Base-by-base conservation (phyloP, 2,888 invertebrate species). In the Tyria jacobaeae region DNA sequence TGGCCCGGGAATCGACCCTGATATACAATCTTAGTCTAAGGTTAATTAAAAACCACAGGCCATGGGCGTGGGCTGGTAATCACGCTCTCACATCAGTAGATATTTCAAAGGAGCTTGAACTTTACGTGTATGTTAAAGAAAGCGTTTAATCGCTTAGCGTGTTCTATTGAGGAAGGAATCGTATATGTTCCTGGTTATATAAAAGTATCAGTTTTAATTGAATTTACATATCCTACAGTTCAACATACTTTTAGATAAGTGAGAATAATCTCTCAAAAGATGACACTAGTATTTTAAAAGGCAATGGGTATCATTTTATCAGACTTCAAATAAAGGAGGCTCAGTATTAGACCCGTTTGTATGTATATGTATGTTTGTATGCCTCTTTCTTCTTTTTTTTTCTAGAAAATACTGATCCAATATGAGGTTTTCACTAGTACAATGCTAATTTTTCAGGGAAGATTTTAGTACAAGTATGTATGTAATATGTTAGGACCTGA, bases 11-110 rank as follows among this genome's bases (percentile, higher is more conserved):
- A 51, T 62, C 58, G 65, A 64, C 60, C 60, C 50, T 35, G 53
- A 62, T 57, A 56, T 60, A 68, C 78, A 61, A 75, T 76, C 76
- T 77, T 64, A 47, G 66, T 61, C 48, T 69, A 15, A 53, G 56
- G 67, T 75, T 76, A 78, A 76, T 76, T 76, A 75, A 76, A 76
- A 77, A 71, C 69, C 64, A 64, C 60, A 62, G 60, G 60, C 49
- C 60, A 62, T 64, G 53, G 62, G 62, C 49, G 60, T 62, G 62
- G 53, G 50, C n/a, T 56, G 39, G 24, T 64, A 66, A 77, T 76
- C 77, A 48, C 15, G 54, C 41, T 58, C 7, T 39, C 35, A 17
- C 51, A 73, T 71, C 62, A 39, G 41, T 44, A 49, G 14, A 4
- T 24, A 39, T 12, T 4, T 12, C 35, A 53, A 55, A 35, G 24